phyloP scores from a whole-genome alignment of 2,797 vertebrate genomes.

The Gallinago solitaria region DNA sequence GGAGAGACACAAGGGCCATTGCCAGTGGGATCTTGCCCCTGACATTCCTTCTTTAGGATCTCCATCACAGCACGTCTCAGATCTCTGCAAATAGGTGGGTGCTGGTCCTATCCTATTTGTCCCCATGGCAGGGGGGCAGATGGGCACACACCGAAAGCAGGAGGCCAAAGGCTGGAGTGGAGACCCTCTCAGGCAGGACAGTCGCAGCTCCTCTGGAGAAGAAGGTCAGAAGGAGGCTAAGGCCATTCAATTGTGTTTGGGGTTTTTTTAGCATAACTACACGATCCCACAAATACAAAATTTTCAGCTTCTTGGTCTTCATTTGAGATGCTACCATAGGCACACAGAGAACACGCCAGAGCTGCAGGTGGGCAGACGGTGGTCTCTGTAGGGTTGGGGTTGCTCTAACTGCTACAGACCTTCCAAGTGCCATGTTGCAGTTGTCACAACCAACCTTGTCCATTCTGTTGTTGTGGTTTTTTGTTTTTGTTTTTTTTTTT shows the following conservation, averaged over 20 bases:
- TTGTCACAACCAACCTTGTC: neutral
- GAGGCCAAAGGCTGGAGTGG: rapidly evolving
- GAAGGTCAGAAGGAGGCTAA: neutral
- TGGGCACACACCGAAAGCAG: neutral
- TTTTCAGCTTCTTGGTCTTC: neutral
- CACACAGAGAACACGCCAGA: neutral
- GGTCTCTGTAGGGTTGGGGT: neutral
- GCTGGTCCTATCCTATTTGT: neutral
- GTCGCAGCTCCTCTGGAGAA: neutral
- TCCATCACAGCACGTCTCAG: neutral
- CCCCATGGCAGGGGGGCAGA: neutral
- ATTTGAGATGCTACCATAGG: neutral
- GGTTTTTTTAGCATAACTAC: neutral
- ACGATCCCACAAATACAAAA: neutral
- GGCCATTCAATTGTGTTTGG: rapidly evolving
- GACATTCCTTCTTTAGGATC: neutral
- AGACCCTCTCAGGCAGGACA: neutral
- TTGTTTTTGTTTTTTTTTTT: neutral
- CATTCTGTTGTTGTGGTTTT: neutral
- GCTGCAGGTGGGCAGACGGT: neutral
- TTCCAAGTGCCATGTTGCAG: neutral
- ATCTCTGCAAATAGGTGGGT: neutral
- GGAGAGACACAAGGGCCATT: too few species aligned
- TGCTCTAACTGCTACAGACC: neutral
- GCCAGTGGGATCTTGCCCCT: neutral